Percentiles rank a stretch among this genome's conserved stretches.
phyloP scores from a whole-genome alignment of 2,797 vertebrate genomes.

The Pseudomugil tenellus region DNA sequence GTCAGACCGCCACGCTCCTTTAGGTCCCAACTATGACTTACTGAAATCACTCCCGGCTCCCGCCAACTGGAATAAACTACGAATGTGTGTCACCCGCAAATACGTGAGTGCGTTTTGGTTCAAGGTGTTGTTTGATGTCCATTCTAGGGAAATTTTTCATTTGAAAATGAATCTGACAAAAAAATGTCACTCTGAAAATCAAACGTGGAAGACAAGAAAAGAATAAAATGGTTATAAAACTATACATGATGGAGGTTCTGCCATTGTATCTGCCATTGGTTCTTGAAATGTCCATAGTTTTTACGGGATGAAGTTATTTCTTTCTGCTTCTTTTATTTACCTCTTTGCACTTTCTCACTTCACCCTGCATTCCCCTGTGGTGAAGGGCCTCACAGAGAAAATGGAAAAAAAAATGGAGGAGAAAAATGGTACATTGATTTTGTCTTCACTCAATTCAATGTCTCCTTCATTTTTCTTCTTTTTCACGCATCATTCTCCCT shows the following conservation, averaged over 20 bases:
- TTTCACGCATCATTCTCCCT: slow-evolving; percentile 59
- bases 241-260: slow-evolving; percentile 28
- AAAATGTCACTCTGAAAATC: slow-evolving; percentile 53
- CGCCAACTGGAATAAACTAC: slow-evolving; percentile 48
- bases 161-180: slow-evolving; percentile 51
- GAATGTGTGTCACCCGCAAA: slow-evolving; percentile 50
- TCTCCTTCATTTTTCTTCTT: slow-evolving; percentile 49
- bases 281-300: slow-evolving; percentile 40
- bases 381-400: slow-evolving; percentile 58
- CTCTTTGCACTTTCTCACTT: slow-evolving; percentile 36
- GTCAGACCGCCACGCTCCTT: slow-evolving; percentile 53
- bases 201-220: slow-evolving; percentile 28
- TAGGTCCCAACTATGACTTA: slow-evolving; percentile 48
- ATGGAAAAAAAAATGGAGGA: slow-evolving; percentile 75
- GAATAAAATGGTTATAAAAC: slow-evolving; percentile 4
- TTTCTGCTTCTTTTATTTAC: slow-evolving; percentile 42
- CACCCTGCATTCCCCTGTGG: slow-evolving; percentile 50
- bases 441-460: slow-evolving; percentile 48
- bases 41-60: slow-evolving; percentile 50
- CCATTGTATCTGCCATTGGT: slow-evolving; percentile 39
- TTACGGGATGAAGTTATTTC: slow-evolving; percentile 50
- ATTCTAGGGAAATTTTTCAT: slow-evolving; percentile 45
- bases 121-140: slow-evolving; percentile 35
- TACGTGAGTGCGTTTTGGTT: slow-evolving; percentile 43
- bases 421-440: slow-evolving; percentile 75